Evolutionary conservation across 2,888 invertebrate genomes (phyloP).

Genomic region (Meteorus cinctellus): DNA sequence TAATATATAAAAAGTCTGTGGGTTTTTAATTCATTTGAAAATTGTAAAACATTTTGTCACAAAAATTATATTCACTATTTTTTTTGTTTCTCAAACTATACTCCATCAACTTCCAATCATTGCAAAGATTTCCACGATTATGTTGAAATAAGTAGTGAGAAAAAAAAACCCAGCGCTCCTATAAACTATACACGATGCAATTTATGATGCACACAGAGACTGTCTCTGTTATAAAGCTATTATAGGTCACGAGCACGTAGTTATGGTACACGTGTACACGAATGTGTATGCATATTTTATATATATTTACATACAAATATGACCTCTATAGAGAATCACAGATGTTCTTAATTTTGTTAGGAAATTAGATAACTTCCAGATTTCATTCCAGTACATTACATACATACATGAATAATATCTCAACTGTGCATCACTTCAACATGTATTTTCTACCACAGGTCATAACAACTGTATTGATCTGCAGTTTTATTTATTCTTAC

Average conservation of each 20-base stretch:
- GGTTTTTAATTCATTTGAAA: too few species aligned
- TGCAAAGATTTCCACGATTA: too few species aligned
- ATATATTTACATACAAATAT: background rate
- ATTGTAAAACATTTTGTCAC: too few species aligned
- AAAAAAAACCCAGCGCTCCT: too few species aligned
- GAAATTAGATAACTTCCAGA: constrained; percentile 37
- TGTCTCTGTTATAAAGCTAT: constrained; percentile 14
- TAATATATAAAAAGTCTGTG: too few species aligned
- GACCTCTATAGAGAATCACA: constrained; percentile 27
- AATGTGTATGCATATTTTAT: constrained; percentile 9
- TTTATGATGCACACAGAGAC: background rate
- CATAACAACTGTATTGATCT: background rate
- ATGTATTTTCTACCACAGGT: background rate
- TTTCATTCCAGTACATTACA: constrained; percentile 5
- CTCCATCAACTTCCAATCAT: too few species aligned
- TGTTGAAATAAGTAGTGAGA: too few species aligned
- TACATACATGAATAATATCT: background rate
- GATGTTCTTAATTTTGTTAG: constrained; percentile 32
- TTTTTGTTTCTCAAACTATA: too few species aligned
- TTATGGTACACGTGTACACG: background rate
- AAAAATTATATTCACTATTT: too few species aligned
- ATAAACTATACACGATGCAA: background rate
- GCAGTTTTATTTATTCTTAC: background rate
- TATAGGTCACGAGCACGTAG: constrained; percentile 1
- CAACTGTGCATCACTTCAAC: constrained; percentile 26